phyloP scores from a whole-genome alignment of 2,113 vertebrate genomes.

The Corythaixoides concolor region DNA sequence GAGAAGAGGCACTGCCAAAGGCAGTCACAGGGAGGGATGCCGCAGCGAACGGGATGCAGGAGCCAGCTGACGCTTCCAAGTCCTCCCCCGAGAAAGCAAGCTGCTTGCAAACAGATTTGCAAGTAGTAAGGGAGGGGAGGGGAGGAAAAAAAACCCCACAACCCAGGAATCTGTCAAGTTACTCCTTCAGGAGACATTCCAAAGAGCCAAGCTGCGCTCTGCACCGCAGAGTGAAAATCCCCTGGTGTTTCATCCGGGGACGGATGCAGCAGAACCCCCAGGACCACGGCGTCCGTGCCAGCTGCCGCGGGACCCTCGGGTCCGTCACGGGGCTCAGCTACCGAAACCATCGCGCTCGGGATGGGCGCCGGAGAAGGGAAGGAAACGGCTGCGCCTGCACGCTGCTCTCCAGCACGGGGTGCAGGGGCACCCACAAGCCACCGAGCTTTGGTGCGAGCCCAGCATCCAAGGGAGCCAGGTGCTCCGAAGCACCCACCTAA shows the following conservation, averaged over 20 bases:
- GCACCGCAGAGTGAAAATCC: background rate
- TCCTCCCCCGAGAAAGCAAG: constrained; percentile 45
- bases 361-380: background rate
- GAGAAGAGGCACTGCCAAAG: background rate
- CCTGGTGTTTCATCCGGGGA: background rate
- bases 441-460: background rate
- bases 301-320: background rate
- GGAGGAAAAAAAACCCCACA: background rate
- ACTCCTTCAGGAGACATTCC: constrained; percentile 31
- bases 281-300: fast-evolving
- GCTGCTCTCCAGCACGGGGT: fast-evolving
- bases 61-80: constrained; percentile 51
- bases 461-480: background rate
- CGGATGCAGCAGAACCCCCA: background rate
- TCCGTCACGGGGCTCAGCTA: background rate
- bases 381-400: fast-evolving
- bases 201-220: background rate
- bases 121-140: background rate
- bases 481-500: background rate
- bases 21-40: constrained; percentile 4
- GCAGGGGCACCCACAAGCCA: background rate
- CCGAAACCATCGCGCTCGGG: background rate
- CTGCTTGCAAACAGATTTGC: constrained; percentile 69
- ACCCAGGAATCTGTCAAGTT: background rate
- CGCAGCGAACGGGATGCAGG: background rate